Percentiles rank a stretch among this genome's conserved stretches.
phyloP scores from a whole-genome alignment of 2,797 vertebrate species.

The Sebastolobus altivelis region DNA sequence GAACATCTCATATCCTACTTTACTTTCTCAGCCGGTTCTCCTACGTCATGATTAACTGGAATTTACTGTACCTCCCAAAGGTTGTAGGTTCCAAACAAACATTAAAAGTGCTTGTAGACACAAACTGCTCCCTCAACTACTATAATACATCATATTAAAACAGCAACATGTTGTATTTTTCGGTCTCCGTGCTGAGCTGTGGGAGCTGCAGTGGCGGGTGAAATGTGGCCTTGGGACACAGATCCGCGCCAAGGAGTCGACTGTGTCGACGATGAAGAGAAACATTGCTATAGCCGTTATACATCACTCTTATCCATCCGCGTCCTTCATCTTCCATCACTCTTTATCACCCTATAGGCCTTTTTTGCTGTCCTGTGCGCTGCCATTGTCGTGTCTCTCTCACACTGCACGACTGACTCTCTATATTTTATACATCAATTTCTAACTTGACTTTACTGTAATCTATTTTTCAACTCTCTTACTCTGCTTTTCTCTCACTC shows the following conservation, averaged over 20 bases:
- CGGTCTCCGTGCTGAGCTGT: neutral
- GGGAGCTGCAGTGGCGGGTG: conserved; percentile 1
- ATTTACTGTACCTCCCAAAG: conserved; percentile 8
- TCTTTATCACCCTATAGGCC: conserved; percentile 11
- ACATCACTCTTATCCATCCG: conserved; percentile 27
- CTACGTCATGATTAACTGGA: neutral
- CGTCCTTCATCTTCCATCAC: conserved; percentile 6
- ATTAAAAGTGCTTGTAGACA: conserved; percentile 12
- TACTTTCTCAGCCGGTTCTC: conserved; percentile 11
- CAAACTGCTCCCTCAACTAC: conserved; percentile 16
- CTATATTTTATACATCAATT: conserved; percentile 30
- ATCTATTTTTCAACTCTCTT: conserved; percentile 50
- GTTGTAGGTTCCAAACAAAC: neutral
- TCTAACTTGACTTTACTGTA: conserved; percentile 31
- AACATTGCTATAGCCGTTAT: conserved; percentile 7
- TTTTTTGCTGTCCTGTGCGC: conserved; percentile 8
- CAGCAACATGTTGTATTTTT: conserved; percentile 20
- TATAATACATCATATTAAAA: conserved; percentile 16
- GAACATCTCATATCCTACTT: neutral
- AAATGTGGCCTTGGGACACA: conserved; percentile 21
- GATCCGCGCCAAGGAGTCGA: conserved; percentile 10
- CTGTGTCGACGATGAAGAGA: conserved; percentile 29
- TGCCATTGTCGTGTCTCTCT: neutral
- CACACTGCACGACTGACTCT: conserved; percentile 2
- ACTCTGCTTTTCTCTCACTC: neutral